These are phyloP conservation scores for Achatina immaculata DNA, from an alignment of 1,140 invertebrate genomes.

Conservation along the genomic window DNA sequence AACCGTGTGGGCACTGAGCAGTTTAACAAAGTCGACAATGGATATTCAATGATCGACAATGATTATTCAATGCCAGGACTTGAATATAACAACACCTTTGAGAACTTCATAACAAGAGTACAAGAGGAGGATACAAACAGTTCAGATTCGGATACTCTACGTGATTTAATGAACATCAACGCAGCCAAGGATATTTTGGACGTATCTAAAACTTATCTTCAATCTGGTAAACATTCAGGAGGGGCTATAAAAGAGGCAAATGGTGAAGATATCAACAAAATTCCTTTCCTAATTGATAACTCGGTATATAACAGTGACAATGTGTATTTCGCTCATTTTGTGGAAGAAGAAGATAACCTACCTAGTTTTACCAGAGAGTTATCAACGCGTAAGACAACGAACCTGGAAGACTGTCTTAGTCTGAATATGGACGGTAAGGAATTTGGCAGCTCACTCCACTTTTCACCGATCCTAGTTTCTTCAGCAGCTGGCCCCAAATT, in stretches of 20 bases:
- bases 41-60: too few relatives aligned
- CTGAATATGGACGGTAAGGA: background rate
- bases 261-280: background rate
- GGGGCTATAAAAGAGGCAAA: background rate
- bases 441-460: background rate
- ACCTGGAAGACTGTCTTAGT: background rate
- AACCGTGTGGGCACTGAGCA: too few relatives aligned
- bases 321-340: too few relatives aligned
- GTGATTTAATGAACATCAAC: background rate
- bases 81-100: too few relatives aligned
- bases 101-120: background rate
- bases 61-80: too few relatives aligned
- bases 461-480: background rate
- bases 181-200: background rate
- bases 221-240: background rate
- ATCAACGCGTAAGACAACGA: background rate
- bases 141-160: background rate
- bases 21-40: too few relatives aligned
- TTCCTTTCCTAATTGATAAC: too few relatives aligned
- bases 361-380: background rate
- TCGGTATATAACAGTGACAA: too few relatives aligned
- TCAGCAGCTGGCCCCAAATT: background rate
- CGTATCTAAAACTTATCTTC: background rate
- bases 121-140: background rate
- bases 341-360: background rate